Base-by-base conservation (phyloP, 2,113 vertebrate genomes). In the Dipodomys spectabilis region DNA sequence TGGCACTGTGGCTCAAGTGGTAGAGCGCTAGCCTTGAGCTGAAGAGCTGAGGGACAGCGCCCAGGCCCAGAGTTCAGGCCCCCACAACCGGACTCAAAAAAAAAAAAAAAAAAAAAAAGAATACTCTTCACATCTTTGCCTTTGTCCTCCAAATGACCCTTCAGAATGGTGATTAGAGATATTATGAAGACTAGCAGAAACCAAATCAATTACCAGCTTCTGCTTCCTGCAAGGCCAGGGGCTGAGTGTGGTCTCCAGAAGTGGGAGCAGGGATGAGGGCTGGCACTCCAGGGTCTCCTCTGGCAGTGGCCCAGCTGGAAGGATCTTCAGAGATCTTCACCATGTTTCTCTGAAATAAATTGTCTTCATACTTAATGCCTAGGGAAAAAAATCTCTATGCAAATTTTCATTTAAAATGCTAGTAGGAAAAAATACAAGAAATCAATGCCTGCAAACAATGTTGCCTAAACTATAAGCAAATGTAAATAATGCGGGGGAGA, bases 191-290 rank as follows among this genome's bases (percentile, higher is more conserved):
- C 4, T 0, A 16, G 23, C 2, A 82, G 65, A 62, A 91, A 89
- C 13, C 86, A 93, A 97, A 82, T 11, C 81, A 72, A 35, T 78
- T 97, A 98, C 98, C 98, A 96, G 92, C 64, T 77, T 89, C 85
- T 79, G 85, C 77, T 92, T 95, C 95, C 78, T 94, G 94, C 57
- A 93, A 71, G 32, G 92, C n/a, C 16, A 35, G 69, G 44, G 44
- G 49, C 68, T 95, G 97, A 84, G 39, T 7, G 9, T 92, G 77
- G 39, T 82, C 72, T 92, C 84, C 96, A 78, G 4, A 75, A 71
- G 0, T 4, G 25, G 39, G 90, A 27, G 32, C 9, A 84, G 73
- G 60, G 77, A 23, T 7, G 30, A 57, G 30, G 16, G 35, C 57
- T 74, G 53, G 0, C 8, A 44, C 88, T 67, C 69, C 94, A 22